Conservation (phyloP, 2,797 vertebrate genomes). For the Esox lucius region DNA sequence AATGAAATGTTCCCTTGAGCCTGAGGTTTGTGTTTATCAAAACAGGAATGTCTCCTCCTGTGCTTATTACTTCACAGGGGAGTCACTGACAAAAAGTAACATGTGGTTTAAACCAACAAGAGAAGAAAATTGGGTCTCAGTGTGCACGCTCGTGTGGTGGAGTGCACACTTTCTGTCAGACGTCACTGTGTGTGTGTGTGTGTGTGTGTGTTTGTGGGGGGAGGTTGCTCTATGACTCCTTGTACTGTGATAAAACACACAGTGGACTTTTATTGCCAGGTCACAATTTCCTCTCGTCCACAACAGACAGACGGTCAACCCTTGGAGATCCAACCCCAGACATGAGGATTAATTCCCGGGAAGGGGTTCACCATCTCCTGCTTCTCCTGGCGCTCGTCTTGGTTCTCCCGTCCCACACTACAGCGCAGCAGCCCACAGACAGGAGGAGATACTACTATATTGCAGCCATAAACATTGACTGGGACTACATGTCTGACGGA, state of each 20-base stretch:
- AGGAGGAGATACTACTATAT: slow-evolving; percentile 75
- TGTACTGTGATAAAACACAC: slow-evolving; percentile 65
- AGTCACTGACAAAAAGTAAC: slow-evolving; percentile 50
- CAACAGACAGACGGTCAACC: slow-evolving; percentile 34
- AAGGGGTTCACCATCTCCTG: slow-evolving; percentile 43
- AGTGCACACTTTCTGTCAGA: slow-evolving; percentile 39
- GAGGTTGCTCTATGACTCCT: slow-evolving; percentile 12
- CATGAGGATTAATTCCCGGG: slow-evolving; percentile 63
- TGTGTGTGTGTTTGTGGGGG: slow-evolving; percentile 13
- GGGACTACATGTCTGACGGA: slow-evolving; percentile 68
- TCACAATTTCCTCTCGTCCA: slow-evolving; percentile 42
- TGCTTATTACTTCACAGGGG: not conserved
- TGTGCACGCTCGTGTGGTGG: slow-evolving; percentile 62
- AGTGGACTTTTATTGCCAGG: slow-evolving; percentile 41
- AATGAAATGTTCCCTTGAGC: slow-evolving; percentile 14
- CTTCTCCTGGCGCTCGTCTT: slow-evolving; percentile 52
- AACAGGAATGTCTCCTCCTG: not conserved
- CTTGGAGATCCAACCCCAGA: slow-evolving; percentile 46
- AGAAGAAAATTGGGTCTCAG: slow-evolving; percentile 30
- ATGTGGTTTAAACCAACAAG: slow-evolving; percentile 34
- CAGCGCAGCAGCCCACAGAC: slow-evolving; percentile 32
- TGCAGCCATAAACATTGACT: slow-evolving; percentile 75
- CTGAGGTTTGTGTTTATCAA: slow-evolving; percentile 22
- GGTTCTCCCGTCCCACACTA: slow-evolving; percentile 14
- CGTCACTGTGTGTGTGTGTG: slow-evolving; percentile 2